phyloP scores from a whole-genome alignment of 1,140 invertebrate genomes.

The Bombus confusus region DNA sequence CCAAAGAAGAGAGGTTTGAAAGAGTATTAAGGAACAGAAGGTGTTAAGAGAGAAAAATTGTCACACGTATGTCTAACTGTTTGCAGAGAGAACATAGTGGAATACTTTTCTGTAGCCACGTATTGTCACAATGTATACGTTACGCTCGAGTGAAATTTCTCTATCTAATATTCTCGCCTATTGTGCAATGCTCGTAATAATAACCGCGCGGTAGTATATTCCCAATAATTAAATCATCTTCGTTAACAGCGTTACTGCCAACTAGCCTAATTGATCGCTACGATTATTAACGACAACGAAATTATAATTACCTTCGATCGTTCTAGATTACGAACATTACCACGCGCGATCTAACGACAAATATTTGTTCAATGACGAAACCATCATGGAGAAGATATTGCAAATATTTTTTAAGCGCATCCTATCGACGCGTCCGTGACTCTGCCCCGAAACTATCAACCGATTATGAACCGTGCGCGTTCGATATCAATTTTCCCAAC shows the following conservation, averaged over 20 bases:
- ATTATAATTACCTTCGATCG: neutral
- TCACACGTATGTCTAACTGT: neutral
- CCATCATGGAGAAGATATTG: neutral
- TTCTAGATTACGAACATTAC: neutral
- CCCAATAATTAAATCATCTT: neutral
- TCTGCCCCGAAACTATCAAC: constrained; percentile 1
- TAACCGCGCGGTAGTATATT: neutral
- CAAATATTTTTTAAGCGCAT: neutral
- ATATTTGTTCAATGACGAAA: neutral
- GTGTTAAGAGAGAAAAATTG: neutral
- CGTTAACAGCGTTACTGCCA: neutral
- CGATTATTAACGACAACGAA: neutral
- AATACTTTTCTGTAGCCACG: neutral
- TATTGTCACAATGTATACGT: neutral
- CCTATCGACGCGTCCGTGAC: too few species aligned
- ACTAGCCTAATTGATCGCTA: neutral
- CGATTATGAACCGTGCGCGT: constrained; percentile 29
- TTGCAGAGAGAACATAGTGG: neutral
- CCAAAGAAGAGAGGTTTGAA: neutral
- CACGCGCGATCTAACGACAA: too few species aligned
- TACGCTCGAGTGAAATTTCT: neutral
- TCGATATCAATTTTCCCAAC: constrained; percentile 34
- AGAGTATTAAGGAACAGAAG: neutral
- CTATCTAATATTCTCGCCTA: neutral
- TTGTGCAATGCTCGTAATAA: neutral